phyloP scores from a whole-genome alignment of 2,113 vertebrate genomes.

The Patagioenas fasciata region DNA sequence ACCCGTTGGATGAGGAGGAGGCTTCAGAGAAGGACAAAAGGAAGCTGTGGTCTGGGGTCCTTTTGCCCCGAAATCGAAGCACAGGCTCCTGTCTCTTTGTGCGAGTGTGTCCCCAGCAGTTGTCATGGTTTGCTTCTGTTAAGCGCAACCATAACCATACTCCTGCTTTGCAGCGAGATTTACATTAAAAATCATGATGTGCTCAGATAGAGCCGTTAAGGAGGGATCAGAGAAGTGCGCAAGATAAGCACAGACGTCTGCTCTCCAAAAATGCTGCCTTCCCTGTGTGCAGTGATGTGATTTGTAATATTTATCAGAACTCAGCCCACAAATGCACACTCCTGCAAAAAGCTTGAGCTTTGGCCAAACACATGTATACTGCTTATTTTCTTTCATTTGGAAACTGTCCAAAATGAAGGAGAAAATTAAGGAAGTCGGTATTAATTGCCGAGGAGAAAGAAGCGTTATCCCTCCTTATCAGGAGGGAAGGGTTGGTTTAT shows the following conservation, averaged over 20 bases:
- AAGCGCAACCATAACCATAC: not conserved
- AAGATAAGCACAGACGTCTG: not conserved
- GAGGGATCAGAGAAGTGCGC: not conserved
- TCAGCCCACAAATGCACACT: not conserved
- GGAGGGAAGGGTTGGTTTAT: not conserved
- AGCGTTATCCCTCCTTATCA: not conserved
- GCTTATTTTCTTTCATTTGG: not conserved
- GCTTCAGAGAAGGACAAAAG: not conserved
- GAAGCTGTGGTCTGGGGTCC: not conserved
- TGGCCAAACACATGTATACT: not conserved
- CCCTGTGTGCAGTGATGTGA: not conserved
- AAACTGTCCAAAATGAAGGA: not conserved
- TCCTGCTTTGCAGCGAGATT: not conserved
- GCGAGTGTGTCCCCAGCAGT: not conserved
- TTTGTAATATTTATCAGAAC: not conserved
- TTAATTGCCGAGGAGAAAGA: not conserved
- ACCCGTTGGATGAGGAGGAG: not conserved
- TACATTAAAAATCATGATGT: not conserved
- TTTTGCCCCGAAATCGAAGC: not conserved
- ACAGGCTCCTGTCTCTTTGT: not conserved
- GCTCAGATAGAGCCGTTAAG: not conserved
- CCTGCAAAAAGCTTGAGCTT: not conserved
- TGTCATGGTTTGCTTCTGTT: not conserved
- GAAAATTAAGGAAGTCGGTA: not conserved
- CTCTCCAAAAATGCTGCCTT: not conserved